Evolutionary conservation across 2,888 invertebrate genomes (phyloP), one percentile per base, ranked within the genome.

Genomic region (Macropis europaea): DNA sequence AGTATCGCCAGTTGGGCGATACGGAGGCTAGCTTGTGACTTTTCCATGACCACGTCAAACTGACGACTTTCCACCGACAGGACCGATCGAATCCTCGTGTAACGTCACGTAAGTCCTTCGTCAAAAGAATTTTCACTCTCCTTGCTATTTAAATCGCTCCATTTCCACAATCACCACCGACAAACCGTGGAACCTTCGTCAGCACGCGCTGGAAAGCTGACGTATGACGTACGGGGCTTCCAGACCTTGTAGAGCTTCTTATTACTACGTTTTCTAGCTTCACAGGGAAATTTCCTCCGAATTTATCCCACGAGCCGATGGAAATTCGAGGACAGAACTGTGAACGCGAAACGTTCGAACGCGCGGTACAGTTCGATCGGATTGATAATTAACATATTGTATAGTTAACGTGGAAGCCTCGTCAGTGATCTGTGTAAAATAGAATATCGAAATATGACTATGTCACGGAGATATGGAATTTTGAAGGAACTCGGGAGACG

Each of bases 1-100:
- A 64, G 62, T 81, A 80, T 80, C 81, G 70, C 68, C 73, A 60
- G 52, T 57, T 32, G 70, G 59, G 54, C 73, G 79, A 78, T 76
- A 61, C 81, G 79, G 70, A 63, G 36, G n/a, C 17, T 47, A 15
- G 5, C 17, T 59, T 45, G 62, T 63, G 71, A 34, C 52, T 63
- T 75, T 61, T 38, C 45, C 36, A 63, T 47, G 57, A 36, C n/a
- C 34, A 24, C 19, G n/a, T 22, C n/a, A 7, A 69, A 56, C 24
- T 45, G 52, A 13, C 53, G 66, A 56, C 52, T 19, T 32, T 38
- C 36, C 56, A 57, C 17, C 42, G 47, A 62, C 28, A 42, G 28
- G 54, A 9, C 28, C 1, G 26, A 6, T 30, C 26, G 34, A 24
- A 48, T 57, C 24, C 48, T 48, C 32, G 57, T 53, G 24, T 40